Evolutionary conservation across 2,797 vertebrate species (phyloP), one percentile per base, ranked within the genome.

Genomic region (Eremophila alpestris): DNA sequence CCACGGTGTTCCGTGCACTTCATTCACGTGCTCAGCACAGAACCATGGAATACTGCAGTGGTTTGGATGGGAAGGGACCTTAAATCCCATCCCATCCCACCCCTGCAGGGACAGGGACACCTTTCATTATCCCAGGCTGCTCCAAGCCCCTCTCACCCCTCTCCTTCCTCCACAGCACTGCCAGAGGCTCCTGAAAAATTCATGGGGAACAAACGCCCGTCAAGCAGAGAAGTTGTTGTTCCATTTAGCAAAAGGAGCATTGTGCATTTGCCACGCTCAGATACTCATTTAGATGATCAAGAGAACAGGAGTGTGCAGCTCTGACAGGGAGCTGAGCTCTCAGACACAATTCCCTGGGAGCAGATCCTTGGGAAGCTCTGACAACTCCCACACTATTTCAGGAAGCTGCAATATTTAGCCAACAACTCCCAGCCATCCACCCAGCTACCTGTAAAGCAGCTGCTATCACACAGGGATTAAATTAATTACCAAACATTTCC

Each of bases 21-120:
- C 19, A 4, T 15, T 29, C 32, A 8, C 1, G 48, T 58, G 62
- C 75, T 63, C 75, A 18, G 40, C 38, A 18, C 40, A 13, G 46
- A 24, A 12, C 2, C 2, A 0, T 1, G 41, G 48, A 36, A 38
- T 0, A 0, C 16, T 7, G 2, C n/a, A 13, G 7, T 12, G 55
- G 32, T 10, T 43, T 15, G 62, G 60, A 12, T 34, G 59, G 48
- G 59, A 15, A 77, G 20, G 30, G 40, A 48, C 30, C 40, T 13
- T 8, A 41, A 19, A 45, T 9, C 2, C 23, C 43, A 43, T 3
- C 26, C 49, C 58, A 48, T 3, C 9, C 43, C 76, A 55, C 4
- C 14, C 34, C 26, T 29, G 48, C 24, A 17, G 0, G 26, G 36
- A 3, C 67, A 45, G 76, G 38, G 16, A 52, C 15, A 34, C 4